A percentile compares a stretch with the other conserved stretches of the same genome.
Conservation (phyloP, 2,113 vertebrate species). For the Excalfactoria chinensis region DNA sequence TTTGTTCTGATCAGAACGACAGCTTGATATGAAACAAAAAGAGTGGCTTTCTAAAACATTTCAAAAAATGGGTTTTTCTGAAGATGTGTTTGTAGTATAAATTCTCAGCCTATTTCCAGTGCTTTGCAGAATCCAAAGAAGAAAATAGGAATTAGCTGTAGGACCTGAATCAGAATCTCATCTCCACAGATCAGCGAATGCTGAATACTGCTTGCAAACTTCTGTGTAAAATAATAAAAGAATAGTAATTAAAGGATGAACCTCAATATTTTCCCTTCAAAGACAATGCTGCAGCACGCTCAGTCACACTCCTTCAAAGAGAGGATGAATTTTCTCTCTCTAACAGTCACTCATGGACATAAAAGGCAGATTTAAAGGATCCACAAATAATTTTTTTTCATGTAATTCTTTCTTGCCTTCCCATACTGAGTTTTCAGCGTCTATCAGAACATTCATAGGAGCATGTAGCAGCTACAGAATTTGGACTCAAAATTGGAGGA, state of each 20-base stretch:
- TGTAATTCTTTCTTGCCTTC: not conserved
- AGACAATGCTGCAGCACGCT: not conserved
- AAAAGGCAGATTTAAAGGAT: not conserved
- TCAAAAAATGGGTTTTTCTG: not conserved
- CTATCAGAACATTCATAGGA: not conserved
- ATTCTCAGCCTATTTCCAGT: not conserved
- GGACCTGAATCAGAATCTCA: not conserved
- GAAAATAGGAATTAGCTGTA: not conserved
- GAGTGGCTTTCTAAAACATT: conserved; percentile 52
- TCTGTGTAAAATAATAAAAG: not conserved
- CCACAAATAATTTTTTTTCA: not conserved
- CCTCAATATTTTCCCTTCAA: not conserved
- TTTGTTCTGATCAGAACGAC: conserved; percentile 59
- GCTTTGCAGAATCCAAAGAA: not conserved
- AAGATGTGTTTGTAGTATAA: not conserved
- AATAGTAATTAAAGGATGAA: not conserved
- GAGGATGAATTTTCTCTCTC: not conserved
- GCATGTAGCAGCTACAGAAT: not conserved
- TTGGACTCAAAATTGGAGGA: not conserved
- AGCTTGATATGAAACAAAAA: conserved; percentile 65
- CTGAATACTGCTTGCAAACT: not conserved
- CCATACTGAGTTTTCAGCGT: not conserved
- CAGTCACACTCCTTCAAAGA: not conserved
- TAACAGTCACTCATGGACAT: not conserved
- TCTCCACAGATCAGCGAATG: not conserved